Percentiles rank a stretch among this genome's conserved stretches.
These are phyloP conservation scores for Orchesella cincta DNA, from an alignment of 1,140 invertebrate genomes.

Conservation along the genomic window DNA sequence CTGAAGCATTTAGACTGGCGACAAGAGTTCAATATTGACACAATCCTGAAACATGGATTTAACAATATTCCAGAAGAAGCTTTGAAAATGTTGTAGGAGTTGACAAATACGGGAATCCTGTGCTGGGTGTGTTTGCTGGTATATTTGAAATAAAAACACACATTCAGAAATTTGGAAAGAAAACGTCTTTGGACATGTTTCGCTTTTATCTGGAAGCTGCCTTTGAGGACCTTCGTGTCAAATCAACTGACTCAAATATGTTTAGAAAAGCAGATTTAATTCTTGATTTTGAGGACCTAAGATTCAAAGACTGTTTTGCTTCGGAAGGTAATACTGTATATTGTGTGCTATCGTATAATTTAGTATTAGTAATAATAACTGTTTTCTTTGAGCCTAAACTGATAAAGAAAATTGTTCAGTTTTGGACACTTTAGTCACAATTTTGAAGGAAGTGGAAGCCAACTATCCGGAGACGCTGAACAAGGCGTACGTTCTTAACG, in stretches of 20 bases:
- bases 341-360: too few species aligned
- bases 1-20: conserved; percentile 11
- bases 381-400: too few species aligned
- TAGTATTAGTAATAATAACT: too few species aligned
- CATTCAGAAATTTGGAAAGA: not conserved
- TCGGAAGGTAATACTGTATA: not conserved
- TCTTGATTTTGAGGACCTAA: not conserved
- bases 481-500: not conserved
- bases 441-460: not conserved
- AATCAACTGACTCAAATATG: not conserved
- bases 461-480: not conserved
- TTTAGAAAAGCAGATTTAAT: not conserved
- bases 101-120: not conserved
- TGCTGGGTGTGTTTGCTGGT: not conserved
- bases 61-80: not conserved
- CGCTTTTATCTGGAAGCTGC: not conserved
- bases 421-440: not conserved
- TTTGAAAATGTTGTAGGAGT: not conserved
- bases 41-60: not conserved
- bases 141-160: not conserved
- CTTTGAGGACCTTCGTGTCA: not conserved
- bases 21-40: not conserved
- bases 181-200: not conserved
- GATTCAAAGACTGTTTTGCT: not conserved
- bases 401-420: too few species aligned